These are phyloP conservation scores for Pangasius krempfi DNA, from an alignment of 2,797 vertebrate genomes.

Conservation along the genomic window DNA sequence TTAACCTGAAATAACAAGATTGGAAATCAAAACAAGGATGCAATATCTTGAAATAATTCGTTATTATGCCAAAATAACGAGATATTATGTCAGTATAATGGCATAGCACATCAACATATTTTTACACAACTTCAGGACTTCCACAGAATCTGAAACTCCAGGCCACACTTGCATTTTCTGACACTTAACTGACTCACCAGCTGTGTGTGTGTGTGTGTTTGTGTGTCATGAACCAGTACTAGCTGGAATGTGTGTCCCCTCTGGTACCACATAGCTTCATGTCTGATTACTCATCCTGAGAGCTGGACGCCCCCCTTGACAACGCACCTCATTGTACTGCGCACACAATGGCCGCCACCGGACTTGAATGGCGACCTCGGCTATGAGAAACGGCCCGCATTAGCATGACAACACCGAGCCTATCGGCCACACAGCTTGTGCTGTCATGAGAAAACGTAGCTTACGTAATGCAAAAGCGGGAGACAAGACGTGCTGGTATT, in stretches of 20 bases:
- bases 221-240: neutral
- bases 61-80: neutral
- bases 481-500: conserved; percentile 31
- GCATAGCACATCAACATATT: neutral
- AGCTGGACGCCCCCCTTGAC: conserved; percentile 45
- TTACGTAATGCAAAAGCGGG: conserved; percentile 39
- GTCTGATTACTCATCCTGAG: conserved; percentile 44
- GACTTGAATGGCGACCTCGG: conserved; percentile 50
- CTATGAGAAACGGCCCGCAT: conserved; percentile 45
- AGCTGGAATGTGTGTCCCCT: conserved; percentile 35
- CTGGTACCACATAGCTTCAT: conserved; percentile 61
- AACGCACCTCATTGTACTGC: conserved; percentile 53
- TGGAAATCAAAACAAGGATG: neutral
- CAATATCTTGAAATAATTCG: neutral
- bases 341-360: conserved; percentile 50
- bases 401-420: conserved; percentile 55
- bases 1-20: neutral
- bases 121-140: neutral
- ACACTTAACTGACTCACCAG: conserved; percentile 38
- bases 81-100: neutral
- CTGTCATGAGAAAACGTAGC: conserved; percentile 40
- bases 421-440: conserved; percentile 50
- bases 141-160: neutral
- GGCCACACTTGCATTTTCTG: neutral
- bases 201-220: neutral